These are phyloP conservation scores for Melanotaenia duboulayi DNA, from an alignment of 2,113 vertebrate genomes.

Conservation along the genomic window DNA sequence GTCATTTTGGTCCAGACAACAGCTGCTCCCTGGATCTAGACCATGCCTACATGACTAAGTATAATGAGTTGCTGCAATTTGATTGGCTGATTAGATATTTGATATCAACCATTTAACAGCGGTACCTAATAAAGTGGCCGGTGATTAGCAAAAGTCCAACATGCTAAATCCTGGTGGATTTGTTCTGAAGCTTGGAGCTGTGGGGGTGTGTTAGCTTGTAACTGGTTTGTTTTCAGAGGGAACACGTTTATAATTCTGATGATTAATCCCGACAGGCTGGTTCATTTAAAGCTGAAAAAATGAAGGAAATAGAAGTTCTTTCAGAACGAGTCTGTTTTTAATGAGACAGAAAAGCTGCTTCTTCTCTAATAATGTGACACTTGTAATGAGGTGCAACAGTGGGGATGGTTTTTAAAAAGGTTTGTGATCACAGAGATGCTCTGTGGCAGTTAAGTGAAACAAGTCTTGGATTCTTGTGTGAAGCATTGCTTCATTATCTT, in stretches of 20 bases:
- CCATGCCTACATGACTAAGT: no score
- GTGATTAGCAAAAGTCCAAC: no score
- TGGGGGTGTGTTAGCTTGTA: background rate
- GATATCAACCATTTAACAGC: no score
- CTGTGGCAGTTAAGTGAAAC: background rate
- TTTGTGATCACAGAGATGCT: background rate
- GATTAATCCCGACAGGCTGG: slow-evolving; percentile 24
- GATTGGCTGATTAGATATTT: no score
- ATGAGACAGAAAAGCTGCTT: background rate
- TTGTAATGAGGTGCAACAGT: background rate
- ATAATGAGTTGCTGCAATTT: no score
- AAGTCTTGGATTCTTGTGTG: background rate
- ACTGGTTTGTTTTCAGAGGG: background rate
- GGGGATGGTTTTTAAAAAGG: background rate
- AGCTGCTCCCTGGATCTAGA: no score
- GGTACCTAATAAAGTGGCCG: no score
- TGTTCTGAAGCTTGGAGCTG: no score
- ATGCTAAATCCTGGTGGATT: no score
- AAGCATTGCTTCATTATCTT: background rate
- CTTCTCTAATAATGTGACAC: no score
- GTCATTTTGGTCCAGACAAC: no score
- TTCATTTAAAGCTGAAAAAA: slow-evolving; percentile 15
- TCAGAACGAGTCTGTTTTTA: no score
- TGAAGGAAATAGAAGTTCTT: background rate
- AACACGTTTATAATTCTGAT: background rate